phyloP scores from a whole-genome alignment of 2,113 vertebrate genomes.

The Daubentonia madagascariensis region DNA sequence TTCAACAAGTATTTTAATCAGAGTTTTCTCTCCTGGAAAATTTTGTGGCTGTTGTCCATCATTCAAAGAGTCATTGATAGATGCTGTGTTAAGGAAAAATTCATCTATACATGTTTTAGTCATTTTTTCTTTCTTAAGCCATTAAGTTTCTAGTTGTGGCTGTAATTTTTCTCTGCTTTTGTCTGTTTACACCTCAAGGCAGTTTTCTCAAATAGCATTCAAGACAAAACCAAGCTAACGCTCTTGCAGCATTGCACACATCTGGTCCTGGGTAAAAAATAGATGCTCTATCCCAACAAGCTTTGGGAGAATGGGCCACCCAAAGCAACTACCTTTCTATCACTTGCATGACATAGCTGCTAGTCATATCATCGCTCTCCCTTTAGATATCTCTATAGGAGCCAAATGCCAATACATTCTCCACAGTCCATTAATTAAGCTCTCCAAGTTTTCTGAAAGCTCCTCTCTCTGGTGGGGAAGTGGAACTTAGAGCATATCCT shows the following conservation, averaged over 20 bases:
- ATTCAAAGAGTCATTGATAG: background rate
- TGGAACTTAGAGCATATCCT: background rate
- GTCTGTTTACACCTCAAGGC: background rate
- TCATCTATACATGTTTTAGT: background rate
- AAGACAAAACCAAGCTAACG: background rate
- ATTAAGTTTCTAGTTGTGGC: background rate
- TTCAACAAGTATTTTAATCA: background rate
- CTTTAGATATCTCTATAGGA: background rate
- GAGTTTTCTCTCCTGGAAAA: background rate
- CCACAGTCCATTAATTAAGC: background rate
- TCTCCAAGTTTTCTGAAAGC: background rate
- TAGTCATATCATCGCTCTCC: background rate
- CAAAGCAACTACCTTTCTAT: background rate
- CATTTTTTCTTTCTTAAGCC: background rate
- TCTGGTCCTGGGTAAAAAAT: background rate
- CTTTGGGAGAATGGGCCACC: background rate
- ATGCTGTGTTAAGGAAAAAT: background rate
- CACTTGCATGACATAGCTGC: background rate
- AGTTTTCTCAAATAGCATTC: background rate
- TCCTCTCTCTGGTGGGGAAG: rapidly evolving
- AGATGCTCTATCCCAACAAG: background rate
- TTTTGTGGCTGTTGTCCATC: background rate
- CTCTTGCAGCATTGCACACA: background rate
- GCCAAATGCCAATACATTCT: background rate
- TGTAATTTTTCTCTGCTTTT: background rate